A percentile compares a stretch with the other conserved stretches of the same genome.
Evolutionary conservation across 2,113 vertebrate genomes (phyloP).

Genomic region (Pachyramphus minor): DNA sequence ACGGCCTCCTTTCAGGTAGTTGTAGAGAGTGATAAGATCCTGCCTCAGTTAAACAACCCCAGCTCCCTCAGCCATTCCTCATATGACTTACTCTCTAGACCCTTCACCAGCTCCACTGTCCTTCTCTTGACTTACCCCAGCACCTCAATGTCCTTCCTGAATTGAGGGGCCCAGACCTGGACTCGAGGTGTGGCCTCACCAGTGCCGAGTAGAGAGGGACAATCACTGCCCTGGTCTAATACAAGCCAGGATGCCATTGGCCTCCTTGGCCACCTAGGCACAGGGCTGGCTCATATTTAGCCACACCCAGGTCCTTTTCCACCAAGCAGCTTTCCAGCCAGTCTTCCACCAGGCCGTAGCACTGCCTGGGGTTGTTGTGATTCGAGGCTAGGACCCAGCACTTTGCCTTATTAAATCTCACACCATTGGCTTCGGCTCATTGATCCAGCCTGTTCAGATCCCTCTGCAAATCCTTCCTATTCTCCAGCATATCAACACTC

Average conservation of each 20-base stretch:
- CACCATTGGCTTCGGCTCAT: background rate
- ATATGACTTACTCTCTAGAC: background rate
- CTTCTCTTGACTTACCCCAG: background rate
- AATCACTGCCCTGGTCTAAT: background rate
- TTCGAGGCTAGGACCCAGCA: fast-evolving
- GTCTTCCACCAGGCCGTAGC: background rate
- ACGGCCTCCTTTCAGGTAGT: background rate
- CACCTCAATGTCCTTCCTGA: fast-evolving
- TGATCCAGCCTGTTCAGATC: background rate
- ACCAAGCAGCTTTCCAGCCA: background rate
- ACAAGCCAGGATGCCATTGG: background rate
- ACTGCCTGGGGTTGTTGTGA: background rate
- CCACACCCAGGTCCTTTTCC: background rate
- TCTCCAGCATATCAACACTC: background rate
- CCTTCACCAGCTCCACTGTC: background rate
- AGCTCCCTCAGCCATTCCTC: background rate
- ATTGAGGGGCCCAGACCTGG: fast-evolving
- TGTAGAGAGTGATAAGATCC: background rate
- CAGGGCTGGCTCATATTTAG: background rate
- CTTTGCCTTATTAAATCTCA: background rate
- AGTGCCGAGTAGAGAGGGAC: fast-evolving
- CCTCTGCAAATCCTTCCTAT: background rate
- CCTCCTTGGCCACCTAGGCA: background rate
- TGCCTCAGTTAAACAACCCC: background rate
- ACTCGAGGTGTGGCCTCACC: background rate